A percentile compares a stretch with the other conserved stretches of the same genome.
phyloP scores from a whole-genome alignment of 2,888 invertebrate species.

The Rhogogaster chlorosoma region DNA sequence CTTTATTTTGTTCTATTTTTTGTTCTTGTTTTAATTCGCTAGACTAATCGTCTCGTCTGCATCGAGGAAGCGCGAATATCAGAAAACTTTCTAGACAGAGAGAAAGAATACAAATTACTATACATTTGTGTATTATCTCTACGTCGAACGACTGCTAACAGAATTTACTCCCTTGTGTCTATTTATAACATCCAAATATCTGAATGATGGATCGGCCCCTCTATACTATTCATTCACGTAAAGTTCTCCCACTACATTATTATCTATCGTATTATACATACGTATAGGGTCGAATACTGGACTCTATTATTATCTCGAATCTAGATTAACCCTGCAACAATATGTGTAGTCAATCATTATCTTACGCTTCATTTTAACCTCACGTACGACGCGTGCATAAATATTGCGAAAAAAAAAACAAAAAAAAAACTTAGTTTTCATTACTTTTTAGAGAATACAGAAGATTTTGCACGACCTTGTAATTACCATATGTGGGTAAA shows the following conservation, averaged over 20 bases:
- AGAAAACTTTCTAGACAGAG: neutral
- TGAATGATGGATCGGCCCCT: conserved; percentile 66
- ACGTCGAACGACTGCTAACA: conserved; percentile 48
- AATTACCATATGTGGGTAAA: neutral
- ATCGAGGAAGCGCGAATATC: conserved; percentile 13
- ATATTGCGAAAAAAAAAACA: neutral
- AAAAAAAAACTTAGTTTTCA: neutral
- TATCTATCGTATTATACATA: conserved; percentile 26
- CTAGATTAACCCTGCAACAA: neutral
- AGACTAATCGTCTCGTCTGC: conserved; percentile 2
- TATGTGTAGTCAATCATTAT: neutral
- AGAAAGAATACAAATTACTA: conserved; percentile 30
- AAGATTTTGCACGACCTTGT: neutral
- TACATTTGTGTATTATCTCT: conserved; percentile 44
- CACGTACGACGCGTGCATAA: neutral
- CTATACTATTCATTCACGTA: conserved; percentile 46
- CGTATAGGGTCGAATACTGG: neutral
- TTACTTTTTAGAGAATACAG: neutral
- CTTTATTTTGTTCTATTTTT: neutral
- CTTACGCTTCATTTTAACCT: neutral
- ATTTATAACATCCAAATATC: conserved; percentile 70
- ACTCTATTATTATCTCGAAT: neutral
- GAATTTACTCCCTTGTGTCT: conserved; percentile 70
- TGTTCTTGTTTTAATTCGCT: neutral
- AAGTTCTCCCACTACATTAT: conserved; percentile 23